Evolutionary conservation across 1,140 invertebrate genomes (phyloP).

Genomic region (Leguminivora glycinivorella): DNA sequence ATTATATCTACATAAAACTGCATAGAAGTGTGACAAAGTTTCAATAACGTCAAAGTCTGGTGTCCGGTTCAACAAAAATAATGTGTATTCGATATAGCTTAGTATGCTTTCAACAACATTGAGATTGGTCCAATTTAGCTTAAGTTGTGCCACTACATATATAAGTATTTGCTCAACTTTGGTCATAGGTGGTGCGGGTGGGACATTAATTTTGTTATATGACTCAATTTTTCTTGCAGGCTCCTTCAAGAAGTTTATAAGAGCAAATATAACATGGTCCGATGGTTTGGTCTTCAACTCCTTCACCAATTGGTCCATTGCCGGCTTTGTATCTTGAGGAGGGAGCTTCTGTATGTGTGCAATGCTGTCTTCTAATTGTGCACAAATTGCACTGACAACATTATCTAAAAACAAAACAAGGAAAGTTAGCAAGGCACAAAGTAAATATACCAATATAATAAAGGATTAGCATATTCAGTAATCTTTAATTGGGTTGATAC

Average conservation of each 20-base stretch:
- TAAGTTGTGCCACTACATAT: slow-evolving; percentile 53
- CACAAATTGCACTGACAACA: slow-evolving; percentile 41
- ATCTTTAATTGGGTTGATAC: no score
- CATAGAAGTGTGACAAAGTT: slow-evolving; percentile 69
- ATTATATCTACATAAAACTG: slow-evolving; percentile 63
- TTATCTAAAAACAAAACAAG: slow-evolving; percentile 52
- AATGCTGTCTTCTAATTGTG: slow-evolving; percentile 52
- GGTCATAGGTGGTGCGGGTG: slow-evolving; percentile 58
- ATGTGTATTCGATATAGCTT: slow-evolving; percentile 60
- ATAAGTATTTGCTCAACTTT: slow-evolving; percentile 65
- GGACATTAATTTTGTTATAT: slow-evolving; percentile 48
- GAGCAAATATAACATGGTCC: slow-evolving; percentile 52
- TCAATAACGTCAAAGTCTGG: slow-evolving; percentile 61
- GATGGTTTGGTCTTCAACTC: slow-evolving; percentile 43
- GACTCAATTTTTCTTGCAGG: slow-evolving; percentile 58
- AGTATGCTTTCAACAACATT: slow-evolving; percentile 45
- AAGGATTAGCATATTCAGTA: no score
- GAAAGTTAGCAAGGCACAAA: slow-evolving; percentile 20
- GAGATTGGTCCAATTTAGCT: slow-evolving; percentile 35
- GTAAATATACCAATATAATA: slow-evolving; percentile 1
- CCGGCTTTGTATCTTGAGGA: slow-evolving; percentile 40
- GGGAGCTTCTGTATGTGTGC: slow-evolving; percentile 44
- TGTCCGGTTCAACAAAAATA: slow-evolving; percentile 63
- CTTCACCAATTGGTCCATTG: slow-evolving; percentile 51
- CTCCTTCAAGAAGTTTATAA: slow-evolving; percentile 60